Base-by-base conservation (phyloP, 2,113 vertebrate genomes). In the Myiozetetes cayanensis region DNA sequence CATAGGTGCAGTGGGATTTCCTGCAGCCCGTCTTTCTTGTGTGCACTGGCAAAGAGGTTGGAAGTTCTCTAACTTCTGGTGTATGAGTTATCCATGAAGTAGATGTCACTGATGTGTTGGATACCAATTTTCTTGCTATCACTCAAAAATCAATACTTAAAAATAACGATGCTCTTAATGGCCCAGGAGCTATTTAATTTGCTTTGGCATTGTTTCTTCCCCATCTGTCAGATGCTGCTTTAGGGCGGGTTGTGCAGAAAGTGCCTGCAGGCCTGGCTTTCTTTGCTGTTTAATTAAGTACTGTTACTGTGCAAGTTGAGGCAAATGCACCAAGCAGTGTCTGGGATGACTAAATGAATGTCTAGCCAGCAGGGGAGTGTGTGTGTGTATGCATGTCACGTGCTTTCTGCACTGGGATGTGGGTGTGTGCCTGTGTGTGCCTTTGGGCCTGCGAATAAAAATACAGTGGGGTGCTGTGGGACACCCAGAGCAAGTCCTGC, bases 271-370 rank as follows among this genome's bases (percentile, higher is more conserved):
- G 85, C 72, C 76, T 90, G 83, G 56, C 55, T 95, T 93, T 50
- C 85, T 94, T 55, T 91, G 63, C 91, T 84, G 43, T 88, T 87
- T 95, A 95, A 96, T 96, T 94, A 93, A 89, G 79, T 92, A 20
- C 41, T 89, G 91, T 89, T 93, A 49, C 87, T 67, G 76, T 91
- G 86, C 96, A 97, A 93, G 97, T 93, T 71, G 79, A 94, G 93
- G 68, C 97, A 96, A 65, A 94, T 68, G 63, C 49, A 78, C 77
- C 70, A 47, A 77, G 89, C 74, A 61, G 21, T 2, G 39, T 70
- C 75, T 96, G 76, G 47, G 59, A 63, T 96, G 90, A 94, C 85
- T 96, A 79, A 92, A 81, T 44, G 25, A 70, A n/a, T 72, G 88
- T 92, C 94, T 97, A 4, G 81, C 68, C 82, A 92, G 78, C 71